Evolutionary conservation across 1,140 invertebrate genomes (phyloP).

Genomic region (Drosophila sproati): DNA sequence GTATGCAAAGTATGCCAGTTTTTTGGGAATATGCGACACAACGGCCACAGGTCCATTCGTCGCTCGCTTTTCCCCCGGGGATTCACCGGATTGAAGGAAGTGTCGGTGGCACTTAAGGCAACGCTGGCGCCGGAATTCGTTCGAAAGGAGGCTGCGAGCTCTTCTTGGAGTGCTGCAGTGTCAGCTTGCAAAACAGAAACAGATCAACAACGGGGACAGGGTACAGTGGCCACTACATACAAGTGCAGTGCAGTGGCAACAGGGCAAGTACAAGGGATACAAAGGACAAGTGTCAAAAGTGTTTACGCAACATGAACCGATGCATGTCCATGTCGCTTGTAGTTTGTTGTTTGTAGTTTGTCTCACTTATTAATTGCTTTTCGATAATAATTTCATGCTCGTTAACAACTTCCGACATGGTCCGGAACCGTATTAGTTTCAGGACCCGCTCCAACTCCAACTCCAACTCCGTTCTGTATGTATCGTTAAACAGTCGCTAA

Average conservation of each 20-base stretch:
- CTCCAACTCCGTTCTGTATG: slow-evolving; percentile 21
- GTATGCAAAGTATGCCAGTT: slow-evolving; percentile 25
- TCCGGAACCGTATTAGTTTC: slow-evolving; percentile 69
- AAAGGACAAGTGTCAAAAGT: slow-evolving; percentile 67
- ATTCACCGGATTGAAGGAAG: slow-evolving; percentile 51
- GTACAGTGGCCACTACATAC: slow-evolving; percentile 24
- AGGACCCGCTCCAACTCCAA: slow-evolving; percentile 33
- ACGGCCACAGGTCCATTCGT: slow-evolving; percentile 9
- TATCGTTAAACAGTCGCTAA: slow-evolving; percentile 81
- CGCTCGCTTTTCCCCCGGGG: slow-evolving; percentile 13
- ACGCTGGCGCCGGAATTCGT: slow-evolving; percentile 70
- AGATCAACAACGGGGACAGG: too few species aligned
- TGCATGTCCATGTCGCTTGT: slow-evolving; percentile 10
- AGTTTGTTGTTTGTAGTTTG: slow-evolving; percentile 18
- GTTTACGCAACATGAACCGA: slow-evolving; percentile 55
- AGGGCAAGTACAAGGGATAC: not conserved
- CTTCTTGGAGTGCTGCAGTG: slow-evolving; percentile 7
- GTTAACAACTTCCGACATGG: slow-evolving; percentile 51
- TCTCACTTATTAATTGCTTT: slow-evolving; percentile 74
- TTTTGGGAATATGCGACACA: slow-evolving; percentile 18
- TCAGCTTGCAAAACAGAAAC: slow-evolving; percentile 40
- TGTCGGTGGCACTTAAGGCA: slow-evolving; percentile 55
- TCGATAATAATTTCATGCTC: slow-evolving; percentile 83
- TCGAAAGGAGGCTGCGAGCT: slow-evolving; percentile 56
- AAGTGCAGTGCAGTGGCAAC: not conserved